Evolutionary conservation across 2,888 invertebrate species (phyloP).

Genomic region (Papilio gigon): DNA sequence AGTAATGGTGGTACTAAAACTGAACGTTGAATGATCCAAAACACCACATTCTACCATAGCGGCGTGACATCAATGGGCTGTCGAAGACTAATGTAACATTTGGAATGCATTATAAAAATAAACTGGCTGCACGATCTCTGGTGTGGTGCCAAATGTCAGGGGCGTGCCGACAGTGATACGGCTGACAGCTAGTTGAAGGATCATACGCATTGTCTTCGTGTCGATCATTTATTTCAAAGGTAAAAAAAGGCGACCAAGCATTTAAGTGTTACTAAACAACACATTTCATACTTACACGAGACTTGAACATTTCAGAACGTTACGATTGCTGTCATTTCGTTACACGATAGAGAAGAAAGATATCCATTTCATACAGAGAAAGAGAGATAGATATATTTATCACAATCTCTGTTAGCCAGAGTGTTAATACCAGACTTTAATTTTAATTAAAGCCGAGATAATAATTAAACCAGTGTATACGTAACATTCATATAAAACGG

Average conservation of each 20-base stretch:
- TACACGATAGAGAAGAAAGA: background rate
- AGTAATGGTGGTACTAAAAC: background rate
- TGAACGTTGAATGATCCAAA: background rate
- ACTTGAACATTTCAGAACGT: background rate
- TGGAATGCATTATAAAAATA: constrained; percentile 33
- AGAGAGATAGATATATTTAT: background rate
- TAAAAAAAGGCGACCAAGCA: too few relatives aligned
- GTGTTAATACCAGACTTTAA: background rate
- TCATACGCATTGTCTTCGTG: constrained; percentile 6
- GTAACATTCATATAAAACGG: constrained; percentile 14
- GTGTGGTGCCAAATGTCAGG: constrained; percentile 38
- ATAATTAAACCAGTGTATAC: background rate
- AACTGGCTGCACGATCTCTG: constrained; percentile 27
- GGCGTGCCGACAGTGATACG: constrained; percentile 24
- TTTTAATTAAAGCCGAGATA: constrained; percentile 22
- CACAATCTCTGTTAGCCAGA: too few relatives aligned
- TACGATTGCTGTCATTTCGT: background rate
- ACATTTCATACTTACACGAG: too few relatives aligned
- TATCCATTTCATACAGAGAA: background rate
- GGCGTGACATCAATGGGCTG: constrained; percentile 43
- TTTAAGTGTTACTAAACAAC: too few relatives aligned
- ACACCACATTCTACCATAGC: constrained; percentile 40
- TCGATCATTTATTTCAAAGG: background rate
- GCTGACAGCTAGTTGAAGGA: constrained; percentile 22
- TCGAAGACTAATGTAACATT: constrained; percentile 41